Conservation (phyloP, 2,888 invertebrate genomes). For the Tetheella fluctuosa region DNA sequence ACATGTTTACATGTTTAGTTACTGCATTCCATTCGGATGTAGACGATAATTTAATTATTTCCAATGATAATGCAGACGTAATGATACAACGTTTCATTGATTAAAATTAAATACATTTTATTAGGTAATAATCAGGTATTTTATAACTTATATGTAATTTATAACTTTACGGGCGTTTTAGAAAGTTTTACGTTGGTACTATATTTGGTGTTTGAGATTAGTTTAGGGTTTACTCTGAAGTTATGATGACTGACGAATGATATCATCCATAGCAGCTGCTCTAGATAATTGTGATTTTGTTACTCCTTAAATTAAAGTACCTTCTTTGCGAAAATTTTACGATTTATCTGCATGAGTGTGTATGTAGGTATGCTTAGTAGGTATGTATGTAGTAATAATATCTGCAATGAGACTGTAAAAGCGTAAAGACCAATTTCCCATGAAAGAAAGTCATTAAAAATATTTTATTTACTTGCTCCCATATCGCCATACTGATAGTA, state of each 20-base stretch:
- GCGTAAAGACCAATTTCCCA: background rate
- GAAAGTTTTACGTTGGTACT: constrained; percentile 25
- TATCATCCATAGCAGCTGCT: too few relatives aligned
- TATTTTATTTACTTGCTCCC: background rate
- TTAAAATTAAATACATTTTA: constrained; percentile 33
- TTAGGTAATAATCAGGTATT: constrained; percentile 23
- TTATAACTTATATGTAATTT: constrained; percentile 24
- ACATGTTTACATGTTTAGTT: constrained; percentile 21
- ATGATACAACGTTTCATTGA: constrained; percentile 30
- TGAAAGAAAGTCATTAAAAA: background rate
- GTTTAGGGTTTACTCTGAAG: background rate
- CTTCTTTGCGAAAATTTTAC: too few relatives aligned
- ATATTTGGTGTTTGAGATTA: background rate
- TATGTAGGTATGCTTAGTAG: too few relatives aligned
- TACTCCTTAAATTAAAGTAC: too few relatives aligned
- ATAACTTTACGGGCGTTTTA: constrained; percentile 44
- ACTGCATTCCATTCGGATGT: constrained; percentile 43
- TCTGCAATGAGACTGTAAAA: background rate
- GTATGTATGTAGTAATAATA: too few relatives aligned
- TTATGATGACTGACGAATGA: background rate
- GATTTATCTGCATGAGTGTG: too few relatives aligned
- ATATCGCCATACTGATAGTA: constrained; percentile 3
- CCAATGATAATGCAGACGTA: constrained; percentile 36
- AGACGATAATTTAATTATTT: constrained; percentile 60
- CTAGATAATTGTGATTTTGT: too few relatives aligned